Evolutionary conservation across 2,113 vertebrate genomes (phyloP), one percentile per base, ranked within the genome.

Genomic region (Spermophilus dauricus): DNA sequence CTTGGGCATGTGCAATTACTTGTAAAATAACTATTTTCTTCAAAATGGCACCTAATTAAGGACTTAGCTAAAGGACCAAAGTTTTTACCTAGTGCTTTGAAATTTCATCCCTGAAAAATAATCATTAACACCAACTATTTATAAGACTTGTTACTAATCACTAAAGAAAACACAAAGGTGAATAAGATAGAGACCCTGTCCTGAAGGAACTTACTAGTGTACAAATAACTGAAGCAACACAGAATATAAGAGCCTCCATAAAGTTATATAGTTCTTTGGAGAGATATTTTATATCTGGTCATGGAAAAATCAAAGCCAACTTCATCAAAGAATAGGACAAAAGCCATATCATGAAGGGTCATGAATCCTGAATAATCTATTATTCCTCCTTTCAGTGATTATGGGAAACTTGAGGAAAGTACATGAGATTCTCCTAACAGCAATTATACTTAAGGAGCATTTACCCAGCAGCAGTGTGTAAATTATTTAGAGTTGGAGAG

Each of bases 31-130:
- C 76, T 89, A 73, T 91, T 91, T 93, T 78, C 65, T 87, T 69
- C 69, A 53, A 96, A 76, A 94, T 58, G 34, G 32, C 26, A 95
- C 18, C 67, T 67, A 97, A 92, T 95, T 92, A 94, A 95, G 65
- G 58, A 96, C 90, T 87, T 87, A 91, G 28, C 48, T 81, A 84
- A 82, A 37, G 13, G 17, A 63, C 20, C 22, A 84, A 8, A 22
- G 10, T 80, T 95, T 48, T 93, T 91, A 69, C 28, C 16, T 2
- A 80, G 48, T 45, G 5, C 13, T 89, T 93, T 94, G 77, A 85
- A 39, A 65, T 86, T 82, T 18, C 76, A 34, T 86, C 73, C 24
- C 24, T 95, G 81, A 91, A 91, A 91, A 96, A 18, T 76, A 94
- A 84, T 56, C 65, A 65, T 91, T n/a, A 95, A 94, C 4, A 85